These are phyloP conservation scores for Epistrophe grossulariae DNA, from an alignment of 2,888 invertebrate species.

Conservation along the genomic window DNA sequence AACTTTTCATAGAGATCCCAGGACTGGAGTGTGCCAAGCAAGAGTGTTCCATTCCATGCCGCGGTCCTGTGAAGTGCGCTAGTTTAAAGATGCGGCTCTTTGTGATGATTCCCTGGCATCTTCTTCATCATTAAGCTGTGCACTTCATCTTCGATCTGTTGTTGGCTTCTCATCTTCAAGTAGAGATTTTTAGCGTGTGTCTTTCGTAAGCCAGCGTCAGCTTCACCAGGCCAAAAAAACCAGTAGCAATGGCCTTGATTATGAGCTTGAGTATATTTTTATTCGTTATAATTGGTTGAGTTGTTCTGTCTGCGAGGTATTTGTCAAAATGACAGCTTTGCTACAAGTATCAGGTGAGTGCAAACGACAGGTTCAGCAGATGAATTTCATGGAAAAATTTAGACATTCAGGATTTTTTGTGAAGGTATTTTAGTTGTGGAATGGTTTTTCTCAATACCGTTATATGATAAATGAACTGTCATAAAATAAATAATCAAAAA, in stretches of 20 bases:
- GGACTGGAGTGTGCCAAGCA: conserved; percentile 54
- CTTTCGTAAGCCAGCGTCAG: background rate
- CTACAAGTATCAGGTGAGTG: conserved; percentile 33
- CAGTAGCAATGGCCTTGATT: conserved; percentile 73
- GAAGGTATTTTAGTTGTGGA: background rate
- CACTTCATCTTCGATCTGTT: conserved; percentile 64
- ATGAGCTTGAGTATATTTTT: conserved; percentile 41
- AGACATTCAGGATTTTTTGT: background rate
- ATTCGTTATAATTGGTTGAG: conserved; percentile 36
- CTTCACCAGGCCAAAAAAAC: conserved; percentile 36
- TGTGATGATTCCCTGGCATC: conserved; percentile 38
- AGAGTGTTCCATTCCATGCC: conserved; percentile 9
- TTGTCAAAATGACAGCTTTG: conserved; percentile 45
- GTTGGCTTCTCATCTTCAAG: conserved; percentile 50
- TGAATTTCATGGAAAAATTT: conserved; percentile 2
- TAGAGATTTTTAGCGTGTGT: background rate
- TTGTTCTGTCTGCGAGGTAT: conserved; percentile 29
- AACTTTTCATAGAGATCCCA: conserved; percentile 44
- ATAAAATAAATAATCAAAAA: background rate
- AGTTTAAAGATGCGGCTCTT: conserved; percentile 43
- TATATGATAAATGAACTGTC: background rate
- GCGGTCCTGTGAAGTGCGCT: background rate
- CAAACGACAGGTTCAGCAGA: conserved; percentile 21
- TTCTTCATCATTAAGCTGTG: conserved; percentile 50
- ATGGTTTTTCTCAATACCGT: conserved; percentile 18